Conservation (phyloP, 1,140 invertebrate genomes). For the Solenopsis fugax region DNA sequence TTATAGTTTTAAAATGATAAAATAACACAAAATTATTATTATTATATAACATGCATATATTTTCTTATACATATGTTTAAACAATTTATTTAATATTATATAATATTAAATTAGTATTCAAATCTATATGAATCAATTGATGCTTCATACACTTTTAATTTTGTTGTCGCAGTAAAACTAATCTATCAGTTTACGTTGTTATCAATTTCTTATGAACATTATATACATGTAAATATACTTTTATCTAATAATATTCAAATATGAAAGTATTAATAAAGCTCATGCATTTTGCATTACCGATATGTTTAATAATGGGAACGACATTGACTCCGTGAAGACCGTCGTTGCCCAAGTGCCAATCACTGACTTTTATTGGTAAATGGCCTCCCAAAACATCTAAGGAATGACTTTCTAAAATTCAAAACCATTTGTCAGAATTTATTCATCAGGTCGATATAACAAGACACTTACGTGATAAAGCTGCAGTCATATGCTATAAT, state of each 20-base stretch:
- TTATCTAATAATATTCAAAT: background rate
- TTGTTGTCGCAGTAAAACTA: background rate
- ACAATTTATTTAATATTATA: background rate
- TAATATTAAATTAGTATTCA: background rate
- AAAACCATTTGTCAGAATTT: background rate
- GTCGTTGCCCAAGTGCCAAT: background rate
- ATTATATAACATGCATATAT: background rate
- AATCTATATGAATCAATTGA: background rate
- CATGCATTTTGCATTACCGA: conserved; percentile 81
- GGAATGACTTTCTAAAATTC: conserved; percentile 40
- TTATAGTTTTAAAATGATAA: background rate
- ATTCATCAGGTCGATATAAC: background rate
- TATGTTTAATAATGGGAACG: conserved; percentile 89
- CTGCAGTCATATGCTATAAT: background rate
- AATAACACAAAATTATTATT: conserved; percentile 16
- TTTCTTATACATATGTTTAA: background rate
- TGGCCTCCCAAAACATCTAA: conserved; percentile 24
- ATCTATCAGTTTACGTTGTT: background rate
- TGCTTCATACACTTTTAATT: background rate
- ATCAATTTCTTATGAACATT: background rate
- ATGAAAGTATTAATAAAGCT: background rate
- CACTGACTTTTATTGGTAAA: conserved; percentile 13
- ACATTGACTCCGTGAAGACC: conserved; percentile 76
- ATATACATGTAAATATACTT: background rate
- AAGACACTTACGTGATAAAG: background rate